Evolutionary conservation across 2,888 invertebrate species (phyloP).

Genomic region (Gastrophysa polygoni): DNA sequence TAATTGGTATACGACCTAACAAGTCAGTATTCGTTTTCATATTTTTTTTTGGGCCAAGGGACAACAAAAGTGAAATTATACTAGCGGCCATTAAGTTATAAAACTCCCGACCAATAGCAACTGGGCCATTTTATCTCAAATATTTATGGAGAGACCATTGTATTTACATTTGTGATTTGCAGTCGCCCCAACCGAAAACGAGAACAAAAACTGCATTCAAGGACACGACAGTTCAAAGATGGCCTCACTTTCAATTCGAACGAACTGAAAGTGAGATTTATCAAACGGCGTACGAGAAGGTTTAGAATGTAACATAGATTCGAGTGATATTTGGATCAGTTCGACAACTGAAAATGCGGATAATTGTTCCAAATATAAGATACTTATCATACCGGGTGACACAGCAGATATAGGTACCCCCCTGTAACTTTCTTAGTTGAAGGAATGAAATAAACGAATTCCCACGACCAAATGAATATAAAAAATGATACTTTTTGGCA

Average conservation of each 20-base stretch:
- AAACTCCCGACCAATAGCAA: conserved; percentile 29
- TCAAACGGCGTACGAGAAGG: background rate
- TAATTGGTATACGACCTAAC: background rate
- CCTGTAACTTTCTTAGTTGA: too few species aligned
- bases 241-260: conserved; percentile 18
- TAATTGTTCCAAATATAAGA: background rate
- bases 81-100: conserved; percentile 30
- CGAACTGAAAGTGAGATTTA: conserved; percentile 1
- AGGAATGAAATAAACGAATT: too few species aligned
- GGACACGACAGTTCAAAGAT: conserved; percentile 17
- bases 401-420: too few species aligned
- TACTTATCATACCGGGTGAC: too few species aligned
- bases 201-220: conserved; percentile 28
- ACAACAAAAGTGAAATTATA: conserved; percentile 35
- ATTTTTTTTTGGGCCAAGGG: conserved; percentile 11
- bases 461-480: too few species aligned
- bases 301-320: conserved; percentile 19
- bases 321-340: conserved; percentile 18
- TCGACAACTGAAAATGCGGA: background rate
- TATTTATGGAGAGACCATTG: conserved; percentile 24
- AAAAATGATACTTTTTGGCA: too few species aligned
- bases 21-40: background rate
- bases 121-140: conserved; percentile 30
- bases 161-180: conserved; percentile 32
- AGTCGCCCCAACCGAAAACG: conserved; percentile 23